Evolutionary conservation across 2,797 vertebrate species (phyloP), one percentile per base, ranked within the genome.

Genomic region (Acomys russatus): DNA sequence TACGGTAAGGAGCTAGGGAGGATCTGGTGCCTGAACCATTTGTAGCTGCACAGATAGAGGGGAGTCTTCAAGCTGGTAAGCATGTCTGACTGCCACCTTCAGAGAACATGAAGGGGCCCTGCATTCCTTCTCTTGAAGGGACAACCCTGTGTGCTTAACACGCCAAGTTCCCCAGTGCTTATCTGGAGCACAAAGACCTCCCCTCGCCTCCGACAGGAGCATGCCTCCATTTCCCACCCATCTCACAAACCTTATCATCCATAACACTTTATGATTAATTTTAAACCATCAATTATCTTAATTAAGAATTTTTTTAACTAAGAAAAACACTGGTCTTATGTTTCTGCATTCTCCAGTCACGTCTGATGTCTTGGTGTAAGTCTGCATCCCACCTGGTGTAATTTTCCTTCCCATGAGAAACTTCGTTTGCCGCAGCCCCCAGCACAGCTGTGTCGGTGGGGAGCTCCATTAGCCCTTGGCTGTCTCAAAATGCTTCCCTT

Each of bases 281-380:
- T 70, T 71, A 63, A 76, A n/a, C 11, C 82, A 38, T 77, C 51
- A 93, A 28, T 61, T 91, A 44, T 77, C 82, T 83, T 78, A 44
- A 44, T 84, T 77, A 80, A 93, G 61, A n/a, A 68, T 91, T 78
- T 33, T 80, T 93, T 54, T 44, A 18, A 74, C 44, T 56, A 80
- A 94, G 33, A 76, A 84, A 79, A 83, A 70, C 44, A 56, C 22
- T 51, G 38, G 71, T 96, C 59, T 61, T 74, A 25, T 74, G 73
- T 44, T 74, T 61, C 59, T 56, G 56, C 22, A 83, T 91, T 78
- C 66, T 77, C 80, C 79, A 56, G 8, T 94, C 54, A 25, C 78
- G 59, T 87, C n/a, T 82, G 20, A 38, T 63, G 77, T 77, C 92
- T 44, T 76, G 51, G 70, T 82, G 38, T 35, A 44, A n/a, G 54